phyloP scores from a whole-genome alignment of 2,113 vertebrate species.

The Verasper variegatus region DNA sequence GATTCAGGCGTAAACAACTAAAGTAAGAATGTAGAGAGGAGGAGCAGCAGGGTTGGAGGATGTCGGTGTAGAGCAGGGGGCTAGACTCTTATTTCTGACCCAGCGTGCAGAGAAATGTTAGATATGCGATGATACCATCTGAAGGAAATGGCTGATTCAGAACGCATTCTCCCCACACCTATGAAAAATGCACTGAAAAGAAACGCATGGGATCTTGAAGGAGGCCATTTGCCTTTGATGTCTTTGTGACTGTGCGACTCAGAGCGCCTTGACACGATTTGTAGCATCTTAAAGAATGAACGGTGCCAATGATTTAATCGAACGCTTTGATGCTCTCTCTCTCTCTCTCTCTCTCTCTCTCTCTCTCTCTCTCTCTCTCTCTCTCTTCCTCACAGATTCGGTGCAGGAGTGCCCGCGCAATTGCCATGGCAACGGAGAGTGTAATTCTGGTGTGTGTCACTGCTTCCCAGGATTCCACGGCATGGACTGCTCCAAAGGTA shows the following conservation, averaged over 20 bases:
- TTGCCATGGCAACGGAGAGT: slow-evolving; percentile 98
- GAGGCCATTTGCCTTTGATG: slow-evolving; percentile 53
- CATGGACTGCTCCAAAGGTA: slow-evolving; percentile 99
- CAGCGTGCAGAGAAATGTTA: slow-evolving; percentile 3
- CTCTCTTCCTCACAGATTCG: slow-evolving; percentile 87
- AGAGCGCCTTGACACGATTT: slow-evolving; percentile 36
- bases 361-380: slow-evolving; percentile 35
- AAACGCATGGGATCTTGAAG: slow-evolving; percentile 27
- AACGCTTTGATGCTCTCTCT: slow-evolving; percentile 64
- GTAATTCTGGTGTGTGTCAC: slow-evolving; percentile 96
- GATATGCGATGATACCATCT: slow-evolving; percentile 28
- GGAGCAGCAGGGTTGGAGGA: not conserved
- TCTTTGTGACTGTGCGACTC: slow-evolving; percentile 34
- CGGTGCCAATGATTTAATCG: slow-evolving; percentile 65
- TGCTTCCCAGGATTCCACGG: slow-evolving; percentile 98
- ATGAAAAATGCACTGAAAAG: slow-evolving; percentile 36
- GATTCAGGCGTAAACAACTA: slow-evolving; percentile 24
- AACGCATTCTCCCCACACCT: slow-evolving; percentile 23
- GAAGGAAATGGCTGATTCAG: slow-evolving; percentile 34
- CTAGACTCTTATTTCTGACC: slow-evolving; percentile 10
- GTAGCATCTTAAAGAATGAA: slow-evolving; percentile 56
- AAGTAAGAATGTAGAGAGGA: not conserved
- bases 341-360: slow-evolving; percentile 48
- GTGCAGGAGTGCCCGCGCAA: slow-evolving; percentile 98
- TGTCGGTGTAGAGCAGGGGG: not conserved